These are phyloP conservation scores for Pollenia labialis DNA, from an alignment of 2,888 invertebrate genomes.

Conservation along the genomic window DNA sequence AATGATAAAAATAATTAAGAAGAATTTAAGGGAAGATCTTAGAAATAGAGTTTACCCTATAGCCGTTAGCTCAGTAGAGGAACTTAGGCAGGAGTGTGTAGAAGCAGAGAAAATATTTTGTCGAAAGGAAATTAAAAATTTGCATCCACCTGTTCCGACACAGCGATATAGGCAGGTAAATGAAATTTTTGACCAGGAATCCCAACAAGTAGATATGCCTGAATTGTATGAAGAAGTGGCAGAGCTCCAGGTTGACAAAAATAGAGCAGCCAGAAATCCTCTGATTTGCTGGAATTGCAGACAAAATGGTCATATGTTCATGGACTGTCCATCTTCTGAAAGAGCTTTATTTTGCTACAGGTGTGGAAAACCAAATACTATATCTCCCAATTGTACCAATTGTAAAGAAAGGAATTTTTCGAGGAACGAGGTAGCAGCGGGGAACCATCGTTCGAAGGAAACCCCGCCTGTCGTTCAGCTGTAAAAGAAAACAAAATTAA, in stretches of 20 bases:
- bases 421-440: neutral
- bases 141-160: too few species aligned
- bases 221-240: too few species aligned
- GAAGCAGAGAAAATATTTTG: too few species aligned
- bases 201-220: too few species aligned
- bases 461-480: neutral
- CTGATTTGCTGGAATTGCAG: conserved; percentile 50
- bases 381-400: conserved; percentile 10
- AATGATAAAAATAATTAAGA: too few species aligned
- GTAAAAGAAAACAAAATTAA: neutral
- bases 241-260: neutral
- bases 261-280: neutral
- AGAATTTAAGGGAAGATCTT: too few species aligned
- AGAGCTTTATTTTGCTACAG: conserved; percentile 51
- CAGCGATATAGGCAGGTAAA: too few species aligned
- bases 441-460: conserved; percentile 3
- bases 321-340: conserved; percentile 35
- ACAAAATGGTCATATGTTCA: conserved; percentile 34
- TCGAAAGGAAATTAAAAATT: too few species aligned
- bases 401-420: neutral
- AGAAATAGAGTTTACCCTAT: too few species aligned
- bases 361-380: neutral
- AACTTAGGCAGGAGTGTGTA: too few species aligned
- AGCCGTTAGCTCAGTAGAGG: too few species aligned
- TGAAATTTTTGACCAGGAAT: too few species aligned